Evolutionary conservation across 2,113 vertebrate species (phyloP), one percentile per base, ranked within the genome.

Genomic region (Bombycilla garrulus): DNA sequence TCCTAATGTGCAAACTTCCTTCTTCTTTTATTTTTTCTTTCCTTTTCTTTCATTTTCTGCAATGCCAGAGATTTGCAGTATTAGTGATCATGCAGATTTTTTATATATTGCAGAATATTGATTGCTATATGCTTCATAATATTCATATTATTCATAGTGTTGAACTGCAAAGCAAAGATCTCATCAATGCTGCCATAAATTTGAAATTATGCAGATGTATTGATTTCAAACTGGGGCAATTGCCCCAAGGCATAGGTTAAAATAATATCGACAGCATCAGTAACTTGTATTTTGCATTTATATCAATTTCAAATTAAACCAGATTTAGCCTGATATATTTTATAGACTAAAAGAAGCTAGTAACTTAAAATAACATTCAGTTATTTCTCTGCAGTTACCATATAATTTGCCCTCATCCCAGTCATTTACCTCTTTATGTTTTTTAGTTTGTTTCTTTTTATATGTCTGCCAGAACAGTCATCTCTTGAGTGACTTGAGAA

Each of bases 401-500:
- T 57, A 36, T 58, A 48, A 66, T 77, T 86, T 83, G 9, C 24
- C 58, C 19, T 89, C 20, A 65, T 84, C 29, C 18, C 25, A 81
- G 81, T 91, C 4, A 56, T 79, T 84, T 89, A 31, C 15, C 17
- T 86, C 47, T 58, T 91, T 48, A 22, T 57, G 33, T 0, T 62
- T 81, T 69, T 88, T 36, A 53, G 54, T 92, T 90, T 65, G 14
- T n/a, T 82, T 58, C 81, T 84, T 95, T 94, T 86, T 73, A 86
- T 79, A 33, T 65, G 21, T 78, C 81, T 91, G 29, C 31, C 81
- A 90, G 64, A 96, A 56, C n/a, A 80, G 61, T 81, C 40, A 78
- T 83, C 64, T 79, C 51, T 73, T 87, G 50, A 89, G 45, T 67
- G 45, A 91, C 17, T 33, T 70, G 57, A 95, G 81, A 96, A 96